Conservation (phyloP, 2,113 vertebrate species). For the Limanda limanda region DNA sequence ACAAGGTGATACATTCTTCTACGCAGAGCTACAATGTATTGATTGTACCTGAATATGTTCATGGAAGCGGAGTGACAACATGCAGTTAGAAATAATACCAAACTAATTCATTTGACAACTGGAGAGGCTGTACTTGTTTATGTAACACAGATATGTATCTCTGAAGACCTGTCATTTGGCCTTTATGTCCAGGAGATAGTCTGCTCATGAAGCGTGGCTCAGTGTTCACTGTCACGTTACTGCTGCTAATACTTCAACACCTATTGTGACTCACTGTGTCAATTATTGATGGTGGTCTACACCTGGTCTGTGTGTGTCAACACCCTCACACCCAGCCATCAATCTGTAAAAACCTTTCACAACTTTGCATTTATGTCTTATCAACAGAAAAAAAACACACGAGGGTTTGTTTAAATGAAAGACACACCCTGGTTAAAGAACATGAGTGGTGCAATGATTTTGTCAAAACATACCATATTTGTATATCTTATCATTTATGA, state of each 20-base stretch:
- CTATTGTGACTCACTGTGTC: slow-evolving; percentile 43
- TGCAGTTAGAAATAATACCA: background rate
- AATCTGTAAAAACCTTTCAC: slow-evolving; percentile 13
- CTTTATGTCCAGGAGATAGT: background rate
- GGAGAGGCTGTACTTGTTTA: slow-evolving; percentile 1
- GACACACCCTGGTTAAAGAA: slow-evolving; percentile 15
- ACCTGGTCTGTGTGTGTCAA: slow-evolving; percentile 34
- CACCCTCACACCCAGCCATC: background rate
- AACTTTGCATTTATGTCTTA: slow-evolving; percentile 9
- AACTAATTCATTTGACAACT: slow-evolving; percentile 28
- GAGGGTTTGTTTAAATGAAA: background rate
- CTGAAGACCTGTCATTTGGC: background rate
- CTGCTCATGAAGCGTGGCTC: background rate
- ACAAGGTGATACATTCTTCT: background rate
- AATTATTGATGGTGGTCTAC: slow-evolving; percentile 58
- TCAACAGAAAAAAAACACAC: slow-evolving; percentile 12
- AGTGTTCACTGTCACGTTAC: slow-evolving; percentile 34
- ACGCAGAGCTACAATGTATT: background rate
- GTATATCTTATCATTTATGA: background rate
- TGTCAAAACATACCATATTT: background rate
- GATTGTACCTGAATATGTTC: background rate
- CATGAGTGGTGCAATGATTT: background rate
- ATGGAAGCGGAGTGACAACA: background rate
- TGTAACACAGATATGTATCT: slow-evolving; percentile 23
- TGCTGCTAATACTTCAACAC: slow-evolving; percentile 33